Conservation (phyloP, 2,113 vertebrate genomes). For the Xyliphius kryptos region DNA sequence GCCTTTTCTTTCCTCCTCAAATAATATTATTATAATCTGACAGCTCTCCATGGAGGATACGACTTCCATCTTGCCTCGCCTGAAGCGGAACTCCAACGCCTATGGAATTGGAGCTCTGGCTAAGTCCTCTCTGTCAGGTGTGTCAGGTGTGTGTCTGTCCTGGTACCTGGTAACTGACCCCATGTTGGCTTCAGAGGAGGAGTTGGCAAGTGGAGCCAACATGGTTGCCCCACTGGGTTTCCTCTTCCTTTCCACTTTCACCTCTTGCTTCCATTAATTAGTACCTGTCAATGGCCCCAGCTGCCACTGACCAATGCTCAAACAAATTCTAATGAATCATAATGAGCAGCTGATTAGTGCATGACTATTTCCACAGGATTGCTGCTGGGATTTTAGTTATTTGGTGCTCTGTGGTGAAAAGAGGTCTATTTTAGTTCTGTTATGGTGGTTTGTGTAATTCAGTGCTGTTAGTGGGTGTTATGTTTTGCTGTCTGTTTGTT, state of each 20-base stretch:
- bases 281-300: conserved; percentile 61
- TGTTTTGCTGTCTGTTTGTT: too few relatives aligned
- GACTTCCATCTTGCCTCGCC: conserved; percentile 92
- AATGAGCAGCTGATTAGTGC: conserved; percentile 48
- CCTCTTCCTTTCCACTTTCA: conserved; percentile 45
- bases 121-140: conserved; percentile 98
- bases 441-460: too few relatives aligned
- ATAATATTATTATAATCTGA: conserved; percentile 35
- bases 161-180: conserved; percentile 64
- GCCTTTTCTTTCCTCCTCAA: neutral
- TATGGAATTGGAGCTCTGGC: conserved; percentile 97
- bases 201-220: conserved; percentile 63
- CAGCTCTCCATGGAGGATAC: conserved; percentile 98
- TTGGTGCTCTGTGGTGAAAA: neutral
- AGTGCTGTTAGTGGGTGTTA: too few relatives aligned
- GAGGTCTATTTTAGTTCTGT: too few relatives aligned
- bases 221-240: conserved; percentile 69
- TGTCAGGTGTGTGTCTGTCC: conserved; percentile 78
- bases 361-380: conserved; percentile 57
- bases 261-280: conserved; percentile 55
- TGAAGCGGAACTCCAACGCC: conserved; percentile 84
- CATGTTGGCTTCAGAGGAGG: conserved; percentile 64
- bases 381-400: conserved; percentile 49
- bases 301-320: conserved; percentile 63
- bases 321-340: conserved; percentile 47